Percentiles rank a stretch among this genome's conserved stretches.
phyloP scores from a whole-genome alignment of 2,888 invertebrate genomes.

The Coelopa pilipes region DNA sequence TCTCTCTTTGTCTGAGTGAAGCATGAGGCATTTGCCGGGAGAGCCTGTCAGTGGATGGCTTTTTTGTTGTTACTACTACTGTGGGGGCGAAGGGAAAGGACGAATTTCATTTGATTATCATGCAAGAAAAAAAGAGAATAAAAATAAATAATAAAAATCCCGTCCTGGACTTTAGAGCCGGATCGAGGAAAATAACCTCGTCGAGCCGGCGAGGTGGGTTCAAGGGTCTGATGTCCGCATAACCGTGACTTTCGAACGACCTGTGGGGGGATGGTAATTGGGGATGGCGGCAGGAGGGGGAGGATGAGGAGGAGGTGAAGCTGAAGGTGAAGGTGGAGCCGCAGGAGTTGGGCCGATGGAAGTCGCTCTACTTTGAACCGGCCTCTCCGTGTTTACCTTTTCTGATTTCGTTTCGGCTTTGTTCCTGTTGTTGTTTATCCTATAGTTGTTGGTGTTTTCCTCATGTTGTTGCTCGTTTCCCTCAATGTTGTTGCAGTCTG shows the following conservation, averaged over 20 bases:
- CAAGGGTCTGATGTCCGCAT: conserved; percentile 13
- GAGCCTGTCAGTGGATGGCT: background rate
- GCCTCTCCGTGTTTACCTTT: no score
- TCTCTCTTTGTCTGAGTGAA: background rate
- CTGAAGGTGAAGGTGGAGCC: no score
- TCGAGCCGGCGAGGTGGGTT: conserved; percentile 10
- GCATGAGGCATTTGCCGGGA: conserved; percentile 2
- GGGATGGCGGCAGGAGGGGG: no score
- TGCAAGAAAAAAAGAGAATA: conserved; percentile 5
- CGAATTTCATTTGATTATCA: conserved; percentile 33
- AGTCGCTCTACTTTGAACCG: no score
- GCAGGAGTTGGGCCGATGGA: no score
- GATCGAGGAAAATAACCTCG: background rate
- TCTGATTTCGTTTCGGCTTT: background rate
- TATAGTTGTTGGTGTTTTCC: no score
- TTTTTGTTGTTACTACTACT: no score
- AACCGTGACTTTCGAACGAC: conserved; percentile 18
- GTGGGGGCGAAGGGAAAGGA: background rate
- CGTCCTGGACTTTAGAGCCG: background rate
- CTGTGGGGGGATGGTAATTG: background rate
- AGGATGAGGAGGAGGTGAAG: no score
- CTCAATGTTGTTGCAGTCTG: no score
- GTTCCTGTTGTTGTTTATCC: no score
- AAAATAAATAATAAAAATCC: background rate
- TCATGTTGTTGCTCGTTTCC: no score